Conservation (phyloP, 2,888 invertebrate genomes). For the Onchidella celtica region DNA sequence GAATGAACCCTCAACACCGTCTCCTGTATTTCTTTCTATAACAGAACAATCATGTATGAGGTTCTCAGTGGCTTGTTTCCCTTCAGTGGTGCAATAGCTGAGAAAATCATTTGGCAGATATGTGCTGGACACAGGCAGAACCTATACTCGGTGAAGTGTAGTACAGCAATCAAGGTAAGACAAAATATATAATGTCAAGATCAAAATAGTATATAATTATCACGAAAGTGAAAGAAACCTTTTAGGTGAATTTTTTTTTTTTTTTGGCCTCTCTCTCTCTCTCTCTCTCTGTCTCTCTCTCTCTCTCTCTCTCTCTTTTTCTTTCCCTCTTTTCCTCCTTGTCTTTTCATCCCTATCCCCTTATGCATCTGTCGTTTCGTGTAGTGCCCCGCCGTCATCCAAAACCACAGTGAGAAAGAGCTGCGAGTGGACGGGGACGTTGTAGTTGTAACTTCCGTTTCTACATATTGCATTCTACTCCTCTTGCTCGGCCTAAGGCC, state of each 20-base stretch:
- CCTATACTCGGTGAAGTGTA: conserved; percentile 72
- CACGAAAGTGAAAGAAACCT: too few species aligned
- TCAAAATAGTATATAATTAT: too few species aligned
- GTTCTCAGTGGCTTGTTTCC: conserved; percentile 96
- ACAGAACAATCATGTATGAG: conserved; percentile 98
- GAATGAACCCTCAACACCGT: neutral
- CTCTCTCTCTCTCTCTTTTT: conserved; percentile 10
- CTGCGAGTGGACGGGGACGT: too few species aligned
- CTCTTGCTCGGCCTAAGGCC: too few species aligned
- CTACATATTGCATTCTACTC: too few species aligned
- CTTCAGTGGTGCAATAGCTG: conserved; percentile 93
- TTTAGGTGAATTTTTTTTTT: too few species aligned
- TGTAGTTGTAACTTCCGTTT: too few species aligned
- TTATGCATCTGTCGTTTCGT: neutral
- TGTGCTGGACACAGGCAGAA: conserved; percentile 86
- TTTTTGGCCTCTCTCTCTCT: neutral
- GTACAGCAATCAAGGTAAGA: conserved; percentile 77
- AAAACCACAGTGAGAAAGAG: too few species aligned
- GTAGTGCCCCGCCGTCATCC: too few species aligned
- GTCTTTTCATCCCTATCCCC: neutral
- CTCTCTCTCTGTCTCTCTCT: neutral
- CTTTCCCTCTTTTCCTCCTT: neutral
- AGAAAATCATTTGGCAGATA: conserved; percentile 97
- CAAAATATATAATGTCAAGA: too few species aligned
- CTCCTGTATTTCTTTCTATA: conserved; percentile 36